phyloP scores from a whole-genome alignment of 2,113 vertebrate species.

The Syrmaticus mikado region DNA sequence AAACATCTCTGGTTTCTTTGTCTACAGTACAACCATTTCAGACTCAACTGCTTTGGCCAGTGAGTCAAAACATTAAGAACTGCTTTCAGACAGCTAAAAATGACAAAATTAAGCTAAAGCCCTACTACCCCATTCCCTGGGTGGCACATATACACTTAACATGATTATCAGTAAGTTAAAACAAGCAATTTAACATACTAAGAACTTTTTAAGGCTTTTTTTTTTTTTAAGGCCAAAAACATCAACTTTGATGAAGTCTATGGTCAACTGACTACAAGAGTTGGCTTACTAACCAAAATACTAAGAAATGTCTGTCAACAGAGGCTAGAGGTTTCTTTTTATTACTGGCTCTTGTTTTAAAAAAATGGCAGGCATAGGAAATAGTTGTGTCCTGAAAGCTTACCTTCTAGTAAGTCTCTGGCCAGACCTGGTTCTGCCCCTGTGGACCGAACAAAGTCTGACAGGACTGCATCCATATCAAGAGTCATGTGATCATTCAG shows the following conservation, averaged over 20 bases:
- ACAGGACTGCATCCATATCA: constrained; percentile 99
- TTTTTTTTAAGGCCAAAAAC: no score
- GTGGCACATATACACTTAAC: neutral
- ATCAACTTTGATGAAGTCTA: neutral
- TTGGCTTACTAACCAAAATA: neutral
- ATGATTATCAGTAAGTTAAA: neutral
- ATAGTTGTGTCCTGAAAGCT: neutral
- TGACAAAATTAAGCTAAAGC: neutral
- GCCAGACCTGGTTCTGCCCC: constrained; percentile 99
- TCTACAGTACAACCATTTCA: neutral
- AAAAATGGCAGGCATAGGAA: neutral
- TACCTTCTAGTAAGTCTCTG: constrained; percentile 99
- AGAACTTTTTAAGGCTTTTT: neutral
- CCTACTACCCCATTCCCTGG: neutral
- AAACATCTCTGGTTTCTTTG: neutral
- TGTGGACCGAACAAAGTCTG: constrained; percentile 99
- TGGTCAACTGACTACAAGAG: neutral
- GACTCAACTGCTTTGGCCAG: neutral
- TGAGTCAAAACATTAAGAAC: neutral
- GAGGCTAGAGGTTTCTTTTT: neutral
- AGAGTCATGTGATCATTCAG: constrained; percentile 98
- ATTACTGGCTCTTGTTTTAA: neutral
- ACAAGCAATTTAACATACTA: neutral
- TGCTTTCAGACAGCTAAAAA: neutral
- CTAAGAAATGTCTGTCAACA: neutral